A percentile compares a stretch with the other conserved stretches of the same genome.
Conservation (phyloP, 1,140 invertebrate species). For the Helicoverpa zea region DNA sequence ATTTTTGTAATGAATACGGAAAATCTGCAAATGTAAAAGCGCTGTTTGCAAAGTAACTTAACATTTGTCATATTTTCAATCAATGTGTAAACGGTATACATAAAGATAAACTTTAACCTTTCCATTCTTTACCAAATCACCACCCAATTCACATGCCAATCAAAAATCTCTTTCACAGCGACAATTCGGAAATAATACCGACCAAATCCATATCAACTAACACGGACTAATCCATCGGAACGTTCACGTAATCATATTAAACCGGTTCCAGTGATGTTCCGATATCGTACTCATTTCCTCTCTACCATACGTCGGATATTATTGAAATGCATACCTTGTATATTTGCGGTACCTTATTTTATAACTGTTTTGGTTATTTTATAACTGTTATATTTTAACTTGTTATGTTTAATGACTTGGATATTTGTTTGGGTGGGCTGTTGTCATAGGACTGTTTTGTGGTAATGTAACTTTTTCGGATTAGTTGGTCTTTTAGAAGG, state of each 20-base stretch:
- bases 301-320: slow-evolving; percentile 66
- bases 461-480: neutral
- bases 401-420: neutral
- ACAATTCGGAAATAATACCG: neutral
- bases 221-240: slow-evolving; percentile 20
- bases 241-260: slow-evolving; percentile 40
- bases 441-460: too few relatives aligned
- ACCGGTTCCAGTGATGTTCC: slow-evolving; percentile 14
- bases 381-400: slow-evolving; percentile 1
- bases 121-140: neutral
- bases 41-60: too few relatives aligned
- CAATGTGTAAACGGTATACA: too few relatives aligned
- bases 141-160: neutral
- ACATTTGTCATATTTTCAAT: too few relatives aligned
- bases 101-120: too few relatives aligned
- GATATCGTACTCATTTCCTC: slow-evolving; percentile 64
- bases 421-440: neutral
- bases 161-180: neutral
- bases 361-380: neutral
- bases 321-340: slow-evolving; percentile 62
- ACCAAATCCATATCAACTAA: slow-evolving; percentile 22
- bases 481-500: neutral
- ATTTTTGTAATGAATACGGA: too few relatives aligned
- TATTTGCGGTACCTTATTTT: slow-evolving; percentile 6
- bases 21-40: too few relatives aligned